phyloP scores from a whole-genome alignment of 2,888 invertebrate species.

The Eupithecia pulchellata region DNA sequence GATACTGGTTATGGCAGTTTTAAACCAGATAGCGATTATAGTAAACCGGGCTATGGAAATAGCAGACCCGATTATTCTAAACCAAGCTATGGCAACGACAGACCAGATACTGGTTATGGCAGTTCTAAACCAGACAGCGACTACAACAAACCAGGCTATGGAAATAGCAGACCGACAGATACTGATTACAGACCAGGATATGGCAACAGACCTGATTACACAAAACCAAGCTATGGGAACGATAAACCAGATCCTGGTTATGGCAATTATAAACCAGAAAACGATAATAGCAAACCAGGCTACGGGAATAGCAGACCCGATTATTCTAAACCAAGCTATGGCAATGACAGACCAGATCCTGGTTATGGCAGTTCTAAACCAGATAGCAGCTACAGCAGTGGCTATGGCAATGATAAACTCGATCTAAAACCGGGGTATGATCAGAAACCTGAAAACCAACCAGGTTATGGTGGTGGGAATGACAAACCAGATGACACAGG shows the following conservation, averaged over 20 bases:
- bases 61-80: slow-evolving; percentile 15
- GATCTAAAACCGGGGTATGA: slow-evolving; percentile 30
- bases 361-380: slow-evolving; percentile 27
- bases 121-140: slow-evolving; percentile 28
- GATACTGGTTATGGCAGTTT: slow-evolving; percentile 25
- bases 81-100: slow-evolving; percentile 3
- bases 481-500: slow-evolving; percentile 33
- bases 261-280: slow-evolving; percentile 25
- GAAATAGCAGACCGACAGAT: slow-evolving; percentile 23
- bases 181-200: slow-evolving; percentile 20
- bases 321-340: slow-evolving; percentile 14
- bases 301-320: slow-evolving; percentile 6
- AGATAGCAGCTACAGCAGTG: slow-evolving; percentile 20
- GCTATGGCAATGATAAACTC: slow-evolving; percentile 21
- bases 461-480: slow-evolving; percentile 33
- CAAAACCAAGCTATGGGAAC: slow-evolving; percentile 10
- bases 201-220: slow-evolving; percentile 12
- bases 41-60: slow-evolving; percentile 12
- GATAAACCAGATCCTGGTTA: slow-evolving; percentile 30
- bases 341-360: slow-evolving; percentile 17
- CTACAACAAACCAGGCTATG: slow-evolving; percentile 17
- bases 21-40: slow-evolving; percentile 27
- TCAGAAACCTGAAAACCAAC: slow-evolving; percentile 28
- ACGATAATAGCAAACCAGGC: slow-evolving; percentile 18
- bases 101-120: slow-evolving; percentile 25